A percentile compares a stretch with the other conserved stretches of the same genome.
phyloP scores from a whole-genome alignment of 2,888 invertebrate genomes.

The Thera obeliscata region DNA sequence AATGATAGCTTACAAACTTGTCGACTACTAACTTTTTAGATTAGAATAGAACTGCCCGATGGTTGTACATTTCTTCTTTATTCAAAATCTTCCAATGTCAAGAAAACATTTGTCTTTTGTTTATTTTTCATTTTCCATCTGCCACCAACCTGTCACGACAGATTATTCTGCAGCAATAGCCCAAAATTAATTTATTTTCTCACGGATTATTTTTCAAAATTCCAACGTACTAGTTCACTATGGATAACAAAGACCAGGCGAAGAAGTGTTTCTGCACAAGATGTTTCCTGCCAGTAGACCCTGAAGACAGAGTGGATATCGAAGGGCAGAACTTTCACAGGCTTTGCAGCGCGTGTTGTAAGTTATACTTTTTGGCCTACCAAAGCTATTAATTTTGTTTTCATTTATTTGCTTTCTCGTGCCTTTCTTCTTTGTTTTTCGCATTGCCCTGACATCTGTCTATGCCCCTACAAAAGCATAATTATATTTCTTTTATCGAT shows the following conservation, averaged over 20 bases:
- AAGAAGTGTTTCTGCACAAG: conserved; percentile 76
- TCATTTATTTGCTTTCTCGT: not conserved
- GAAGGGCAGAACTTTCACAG: conserved; percentile 74
- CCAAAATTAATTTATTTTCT: conserved; percentile 29
- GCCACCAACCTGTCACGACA: conserved; percentile 60
- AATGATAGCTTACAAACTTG: too few relatives aligned
- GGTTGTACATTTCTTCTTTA: conserved; percentile 28
- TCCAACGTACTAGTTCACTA: conserved; percentile 47
- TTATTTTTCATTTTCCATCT: conserved; percentile 54
- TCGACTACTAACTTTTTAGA: too few relatives aligned
- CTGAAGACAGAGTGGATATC: conserved; percentile 68
- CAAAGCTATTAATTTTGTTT: not conserved
- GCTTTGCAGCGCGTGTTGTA: conserved; percentile 74
- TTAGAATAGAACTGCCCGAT: conserved; percentile 35
- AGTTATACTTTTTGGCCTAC: conserved; percentile 46
- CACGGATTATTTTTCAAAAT: conserved; percentile 44
- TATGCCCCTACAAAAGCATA: too few relatives aligned
- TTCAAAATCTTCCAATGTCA: conserved; percentile 47
- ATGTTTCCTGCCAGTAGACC: conserved; percentile 70
- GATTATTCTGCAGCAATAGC: conserved; percentile 53
- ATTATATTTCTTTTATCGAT: not conserved
- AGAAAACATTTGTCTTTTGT: conserved; percentile 46
- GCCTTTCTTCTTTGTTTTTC: too few relatives aligned
- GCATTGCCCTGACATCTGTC: too few relatives aligned
- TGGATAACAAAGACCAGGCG: conserved; percentile 65